Evolutionary conservation across 1,140 invertebrate genomes (phyloP).

Genomic region (Ceratina australensis): DNA sequence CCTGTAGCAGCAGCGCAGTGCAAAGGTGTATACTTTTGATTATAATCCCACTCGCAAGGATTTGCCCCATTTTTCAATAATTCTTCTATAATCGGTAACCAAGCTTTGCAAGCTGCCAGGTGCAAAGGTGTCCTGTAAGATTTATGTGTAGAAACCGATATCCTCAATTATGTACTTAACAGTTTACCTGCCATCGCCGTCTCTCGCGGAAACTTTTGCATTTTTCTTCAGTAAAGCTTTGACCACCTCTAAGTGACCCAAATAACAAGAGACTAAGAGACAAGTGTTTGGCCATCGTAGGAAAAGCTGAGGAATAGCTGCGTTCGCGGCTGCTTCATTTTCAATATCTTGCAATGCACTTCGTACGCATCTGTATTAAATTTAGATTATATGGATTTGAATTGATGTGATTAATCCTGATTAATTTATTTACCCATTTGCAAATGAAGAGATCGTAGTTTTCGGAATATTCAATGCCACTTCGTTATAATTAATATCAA

Average conservation of each 20-base stretch:
- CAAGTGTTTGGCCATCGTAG: slow-evolving; percentile 74
- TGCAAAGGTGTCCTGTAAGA: slow-evolving; percentile 85
- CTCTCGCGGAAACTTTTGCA: slow-evolving; percentile 64
- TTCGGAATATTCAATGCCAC: slow-evolving; percentile 37
- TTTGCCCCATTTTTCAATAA: slow-evolving; percentile 84
- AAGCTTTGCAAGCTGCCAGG: slow-evolving; percentile 86
- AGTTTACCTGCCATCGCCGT: slow-evolving; percentile 74
- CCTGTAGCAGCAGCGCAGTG: slow-evolving; percentile 87
- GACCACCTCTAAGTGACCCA: slow-evolving; percentile 70
- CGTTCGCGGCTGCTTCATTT: slow-evolving; percentile 58
- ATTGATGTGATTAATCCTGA: too few species aligned
- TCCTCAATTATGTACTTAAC: not conserved
- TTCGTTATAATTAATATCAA: slow-evolving; percentile 47
- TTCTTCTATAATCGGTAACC: slow-evolving; percentile 82
- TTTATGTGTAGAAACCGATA: not conserved
- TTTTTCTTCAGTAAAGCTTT: slow-evolving; percentile 67
- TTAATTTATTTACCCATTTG: slow-evolving; percentile 64
- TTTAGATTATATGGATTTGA: too few species aligned
- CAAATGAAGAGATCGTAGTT: slow-evolving; percentile 53
- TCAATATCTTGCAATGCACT: slow-evolving; percentile 63
- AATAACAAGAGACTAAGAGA: slow-evolving; percentile 71
- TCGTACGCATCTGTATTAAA: slow-evolving; percentile 62
- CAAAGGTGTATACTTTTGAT: slow-evolving; percentile 85
- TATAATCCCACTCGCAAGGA: slow-evolving; percentile 84
- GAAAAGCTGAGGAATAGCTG: slow-evolving; percentile 62